These are phyloP conservation scores for Drosophila bipectinata DNA, from an alignment of 1,140 invertebrate species.

Conservation along the genomic window DNA sequence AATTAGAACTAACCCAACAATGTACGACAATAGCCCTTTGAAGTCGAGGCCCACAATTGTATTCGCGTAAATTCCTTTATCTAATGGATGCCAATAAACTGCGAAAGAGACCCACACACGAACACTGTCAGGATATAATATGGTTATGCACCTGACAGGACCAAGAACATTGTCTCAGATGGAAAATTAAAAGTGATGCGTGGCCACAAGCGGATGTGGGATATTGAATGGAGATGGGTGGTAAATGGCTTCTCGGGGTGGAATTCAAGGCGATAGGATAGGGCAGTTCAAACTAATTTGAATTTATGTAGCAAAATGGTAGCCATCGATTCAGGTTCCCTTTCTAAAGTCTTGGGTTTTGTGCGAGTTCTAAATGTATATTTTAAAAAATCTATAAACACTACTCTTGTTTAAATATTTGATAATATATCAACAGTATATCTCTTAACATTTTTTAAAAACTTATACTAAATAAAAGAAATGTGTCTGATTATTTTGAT, in stretches of 20 bases:
- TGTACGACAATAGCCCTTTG: slow-evolving; percentile 36
- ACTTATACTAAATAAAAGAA: too few species aligned
- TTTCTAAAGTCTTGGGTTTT: background rate
- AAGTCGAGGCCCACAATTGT: slow-evolving; percentile 42
- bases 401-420: too few species aligned
- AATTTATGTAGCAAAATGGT: slow-evolving; percentile 64
- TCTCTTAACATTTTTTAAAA: too few species aligned
- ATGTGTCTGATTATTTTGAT: too few species aligned
- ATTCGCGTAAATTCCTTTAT: slow-evolving; percentile 74
- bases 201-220: slow-evolving; percentile 7
- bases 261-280: background rate
- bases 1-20: slow-evolving; percentile 43
- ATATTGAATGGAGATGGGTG: background rate
- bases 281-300: slow-evolving; percentile 63
- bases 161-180: slow-evolving; percentile 66
- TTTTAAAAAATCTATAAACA: too few species aligned
- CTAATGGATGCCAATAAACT: slow-evolving; percentile 79
- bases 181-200: slow-evolving; percentile 77
- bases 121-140: slow-evolving; percentile 42
- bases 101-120: slow-evolving; percentile 16
- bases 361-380: too few species aligned
- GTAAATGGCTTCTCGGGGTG: background rate
- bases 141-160: slow-evolving; percentile 65
- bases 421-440: too few species aligned
- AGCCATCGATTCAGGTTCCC: background rate